Base-by-base conservation (phyloP, 2,797 vertebrate species). In the Valencia hispanica region DNA sequence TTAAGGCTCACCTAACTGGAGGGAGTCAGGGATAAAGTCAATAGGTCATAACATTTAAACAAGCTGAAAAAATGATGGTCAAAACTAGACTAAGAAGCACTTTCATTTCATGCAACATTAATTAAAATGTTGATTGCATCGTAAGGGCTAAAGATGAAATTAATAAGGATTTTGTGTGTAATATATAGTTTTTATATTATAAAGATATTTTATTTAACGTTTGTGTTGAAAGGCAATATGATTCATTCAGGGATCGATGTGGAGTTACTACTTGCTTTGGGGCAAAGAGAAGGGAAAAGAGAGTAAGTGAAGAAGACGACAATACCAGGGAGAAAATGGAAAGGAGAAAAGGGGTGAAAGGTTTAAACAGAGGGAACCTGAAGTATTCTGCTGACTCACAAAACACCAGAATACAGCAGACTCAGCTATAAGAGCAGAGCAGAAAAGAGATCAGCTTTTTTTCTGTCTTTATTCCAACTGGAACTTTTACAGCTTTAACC, bases 301-400 rank as follows among this genome's bases (percentile, higher is more conserved):
- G 39, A 8, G 15, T 1, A 30, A 41, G 0, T 1, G 5, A 71
- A 41, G 48, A 20, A 9, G 27, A 50, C 45, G 36, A 18, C 50
- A 25, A 22, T 17, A 4, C 1, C 34, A 51, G 51, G 1, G 39
- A 20, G 39, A 34, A 69, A 34, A 57, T 36, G 15, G 10, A n/a
- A 15, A 68, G 70, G 17, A 47, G 25, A 20, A 18, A 68, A 73
- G 14, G 32, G 30, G 18, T 12, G 39, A 10, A 68, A 77, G 81
- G 78, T 70, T 73, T 68, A 77, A 82, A 57, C 39, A 83, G 39
- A 27, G 61, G 75, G 47, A 80, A 72, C 77, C 78, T 73, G 71
- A 82, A 81, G 65, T 78, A 85, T 90, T 89, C 78, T 91, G 90
- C 92, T 91, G 90, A 91, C 84, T 89, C 84, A 82, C 45, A 72